Conservation (phyloP, 2,113 vertebrate genomes). For the Bubo blakistoni region DNA sequence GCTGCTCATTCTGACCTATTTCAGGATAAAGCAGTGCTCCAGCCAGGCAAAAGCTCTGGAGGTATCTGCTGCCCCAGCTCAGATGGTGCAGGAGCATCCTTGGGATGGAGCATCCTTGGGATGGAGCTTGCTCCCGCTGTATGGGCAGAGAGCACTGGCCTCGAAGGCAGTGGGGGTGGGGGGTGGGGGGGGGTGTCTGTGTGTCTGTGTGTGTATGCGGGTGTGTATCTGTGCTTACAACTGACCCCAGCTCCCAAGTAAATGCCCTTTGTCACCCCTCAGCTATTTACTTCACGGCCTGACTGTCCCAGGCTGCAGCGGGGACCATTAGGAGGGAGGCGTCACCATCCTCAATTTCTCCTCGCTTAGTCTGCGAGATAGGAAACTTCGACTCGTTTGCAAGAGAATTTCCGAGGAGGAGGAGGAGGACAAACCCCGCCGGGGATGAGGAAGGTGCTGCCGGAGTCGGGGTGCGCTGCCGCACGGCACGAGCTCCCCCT, state of each 20-base stretch:
- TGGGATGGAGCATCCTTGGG: rapidly evolving
- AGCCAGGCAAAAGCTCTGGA: background rate
- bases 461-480: background rate
- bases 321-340: rapidly evolving
- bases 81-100: background rate
- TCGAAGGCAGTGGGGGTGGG: background rate
- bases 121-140: background rate
- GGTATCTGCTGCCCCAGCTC: too few species aligned
- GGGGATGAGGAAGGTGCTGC: too few species aligned
- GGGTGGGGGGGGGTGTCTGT: too few species aligned
- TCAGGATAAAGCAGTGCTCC: background rate
- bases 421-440: too few species aligned
- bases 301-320: background rate
- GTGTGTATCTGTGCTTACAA: too few species aligned
- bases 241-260: background rate
- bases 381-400: rapidly evolving
- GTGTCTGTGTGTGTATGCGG: too few species aligned
- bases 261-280: background rate
- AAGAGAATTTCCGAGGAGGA: rapidly evolving
- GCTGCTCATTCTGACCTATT: background rate
- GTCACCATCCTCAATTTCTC: rapidly evolving
- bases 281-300: rapidly evolving
- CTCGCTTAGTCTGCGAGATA: rapidly evolving
- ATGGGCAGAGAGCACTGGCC: background rate
- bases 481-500: slow-evolving; percentile 37